Base-by-base conservation (phyloP, 2,888 invertebrate genomes). In the Gortyna flavago region DNA sequence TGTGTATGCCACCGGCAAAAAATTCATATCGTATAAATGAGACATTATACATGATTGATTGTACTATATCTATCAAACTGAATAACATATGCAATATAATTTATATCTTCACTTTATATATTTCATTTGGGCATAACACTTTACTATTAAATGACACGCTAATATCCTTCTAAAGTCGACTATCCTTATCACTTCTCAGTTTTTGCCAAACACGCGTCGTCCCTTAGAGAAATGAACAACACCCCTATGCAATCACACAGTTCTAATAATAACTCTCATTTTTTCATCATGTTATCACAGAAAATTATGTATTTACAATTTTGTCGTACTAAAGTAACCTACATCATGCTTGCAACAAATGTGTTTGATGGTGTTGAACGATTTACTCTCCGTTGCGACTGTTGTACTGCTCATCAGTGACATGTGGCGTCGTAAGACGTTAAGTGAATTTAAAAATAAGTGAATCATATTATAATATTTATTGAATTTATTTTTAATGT, bases 221-320 rank as follows among this genome's bases (percentile, higher is more conserved):
- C 92, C 90, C 91, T 91, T 90, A 91, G 92, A 94, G 91, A 95
- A 96, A 95, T 94, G 91, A 96, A 95, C 93, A 93, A 93, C 94
- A 93, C 94, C 90, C 93, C 93, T 95, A 95, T 94, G 96, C 97
- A 97, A 95, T 95, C 97, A 96, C 96, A 95, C 96, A 95, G 95
- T 95, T 95, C 95, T 96, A 96, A 95, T 95, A 93, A 94, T 95
- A 94, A 94, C 93, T 90, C 93, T 94, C 94, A 95, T 95, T 95
- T 95, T 89, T 95, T 93, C 91, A 93, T 90, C 95, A 95, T 96
- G 96, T 97, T 97, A 97, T 97, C 97, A 97, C 97, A 97, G 97
- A 97, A 97, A 97, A 97, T 96, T 93, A 97, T 97, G 96, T 97
- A 97, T 97, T 95, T 97, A 97, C 97, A 97, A 96, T 95, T 97